A percentile compares a stretch with the other conserved stretches of the same genome.
Evolutionary conservation across 1,140 invertebrate genomes (phyloP).

Genomic region (Drosophila pseudoobscura): DNA sequence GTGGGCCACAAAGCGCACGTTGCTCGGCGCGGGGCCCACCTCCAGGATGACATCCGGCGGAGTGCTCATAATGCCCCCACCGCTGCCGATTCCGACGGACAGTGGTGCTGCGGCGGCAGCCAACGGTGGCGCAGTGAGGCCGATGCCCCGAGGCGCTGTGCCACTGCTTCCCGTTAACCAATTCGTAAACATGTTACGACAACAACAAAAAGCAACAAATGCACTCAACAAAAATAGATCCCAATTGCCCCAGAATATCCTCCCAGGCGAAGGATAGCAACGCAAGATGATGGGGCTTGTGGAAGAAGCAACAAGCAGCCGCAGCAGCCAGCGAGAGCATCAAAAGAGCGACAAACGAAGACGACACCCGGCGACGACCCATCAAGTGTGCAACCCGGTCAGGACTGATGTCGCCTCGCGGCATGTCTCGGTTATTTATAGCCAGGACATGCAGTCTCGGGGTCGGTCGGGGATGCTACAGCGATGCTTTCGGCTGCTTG

Average conservation of each 20-base stretch:
- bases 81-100: slow-evolving; percentile 27
- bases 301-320: too few species aligned
- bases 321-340: slow-evolving; percentile 6
- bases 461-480: background rate
- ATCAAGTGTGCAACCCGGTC: slow-evolving; percentile 66
- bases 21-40: slow-evolving; percentile 85
- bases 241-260: too few species aligned
- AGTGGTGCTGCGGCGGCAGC: slow-evolving; percentile 9
- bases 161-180: slow-evolving; percentile 77
- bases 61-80: slow-evolving; percentile 70
- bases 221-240: too few species aligned
- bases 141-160: slow-evolving; percentile 13
- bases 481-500: slow-evolving; percentile 44
- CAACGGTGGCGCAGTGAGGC: slow-evolving; percentile 22
- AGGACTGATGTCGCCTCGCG: slow-evolving; percentile 72
- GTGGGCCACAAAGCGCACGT: slow-evolving; percentile 88
- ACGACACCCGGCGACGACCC: background rate
- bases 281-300: background rate
- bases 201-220: slow-evolving; percentile 32
- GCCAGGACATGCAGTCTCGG: background rate
- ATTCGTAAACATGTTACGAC: slow-evolving; percentile 79
- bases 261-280: background rate
- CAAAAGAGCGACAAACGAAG: slow-evolving; percentile 1
- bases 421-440: slow-evolving; percentile 67
- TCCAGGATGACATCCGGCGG: slow-evolving; percentile 87